Evolutionary conservation across 64 coral and sea anemone genomes (phyloP).

Genomic region (Acropora tenuis): DNA sequence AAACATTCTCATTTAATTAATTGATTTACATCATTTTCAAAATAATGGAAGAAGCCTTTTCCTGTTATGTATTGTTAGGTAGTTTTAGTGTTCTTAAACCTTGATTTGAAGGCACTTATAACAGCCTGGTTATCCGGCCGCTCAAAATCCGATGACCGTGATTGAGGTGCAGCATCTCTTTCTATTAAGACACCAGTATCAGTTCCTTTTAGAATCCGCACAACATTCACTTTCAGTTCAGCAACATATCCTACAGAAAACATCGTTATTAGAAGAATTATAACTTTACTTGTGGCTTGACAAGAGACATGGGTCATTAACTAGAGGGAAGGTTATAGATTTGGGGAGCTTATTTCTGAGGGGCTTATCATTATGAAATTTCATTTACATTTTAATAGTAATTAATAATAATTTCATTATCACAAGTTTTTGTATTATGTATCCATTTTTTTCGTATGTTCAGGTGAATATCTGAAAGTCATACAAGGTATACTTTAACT

Average conservation of each 20-base stretch:
- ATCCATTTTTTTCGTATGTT: too few relatives aligned
- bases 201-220: background rate
- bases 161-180: slow-evolving; percentile 1
- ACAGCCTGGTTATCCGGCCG: background rate
- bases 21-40: too few relatives aligned
- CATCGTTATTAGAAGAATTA: background rate
- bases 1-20: too few relatives aligned
- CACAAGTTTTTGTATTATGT: too few relatives aligned
- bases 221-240: background rate
- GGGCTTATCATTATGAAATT: too few relatives aligned
- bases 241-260: slow-evolving; percentile 4
- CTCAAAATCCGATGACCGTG: background rate
- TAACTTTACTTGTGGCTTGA: background rate
- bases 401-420: too few relatives aligned
- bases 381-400: too few relatives aligned
- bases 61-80: too few relatives aligned
- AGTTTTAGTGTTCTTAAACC: background rate
- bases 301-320: background rate
- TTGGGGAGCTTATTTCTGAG: background rate
- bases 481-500: too few relatives aligned
- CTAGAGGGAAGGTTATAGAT: too few relatives aligned
- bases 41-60: too few relatives aligned
- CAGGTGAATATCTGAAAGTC: too few relatives aligned
- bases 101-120: slow-evolving; percentile 10
- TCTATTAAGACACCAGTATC: background rate